Percentiles rank a stretch among this genome's conserved stretches.
Evolutionary conservation across 2,113 vertebrate genomes (phyloP).

Genomic region (rat (Rattus norvegicus)): GRCr8 NC_086023.1:77578001-77578500

Average conservation of each 20-base stretch:
- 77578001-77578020: not conserved
- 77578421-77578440: not conserved
- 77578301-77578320: not conserved
- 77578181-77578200: not conserved
- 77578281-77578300: not conserved
- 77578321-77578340: not conserved
- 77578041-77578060: not conserved
- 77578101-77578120: not conserved
- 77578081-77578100: not conserved
- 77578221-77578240: not conserved
- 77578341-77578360: not conserved
- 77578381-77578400: not conserved
- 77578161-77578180: not conserved
- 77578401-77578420: not conserved
- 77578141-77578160: not conserved
- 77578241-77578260: conserved; percentile 10
- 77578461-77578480: not conserved
- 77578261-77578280: not conserved
- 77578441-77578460: not conserved
- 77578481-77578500: not conserved
- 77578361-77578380: not conserved
- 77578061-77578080: not conserved
- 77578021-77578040: too few relatives aligned
- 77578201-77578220: not conserved
- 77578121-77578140: not conserved